Conservation (phyloP, 2,888 invertebrate species). For the Clanis bilineata region DNA sequence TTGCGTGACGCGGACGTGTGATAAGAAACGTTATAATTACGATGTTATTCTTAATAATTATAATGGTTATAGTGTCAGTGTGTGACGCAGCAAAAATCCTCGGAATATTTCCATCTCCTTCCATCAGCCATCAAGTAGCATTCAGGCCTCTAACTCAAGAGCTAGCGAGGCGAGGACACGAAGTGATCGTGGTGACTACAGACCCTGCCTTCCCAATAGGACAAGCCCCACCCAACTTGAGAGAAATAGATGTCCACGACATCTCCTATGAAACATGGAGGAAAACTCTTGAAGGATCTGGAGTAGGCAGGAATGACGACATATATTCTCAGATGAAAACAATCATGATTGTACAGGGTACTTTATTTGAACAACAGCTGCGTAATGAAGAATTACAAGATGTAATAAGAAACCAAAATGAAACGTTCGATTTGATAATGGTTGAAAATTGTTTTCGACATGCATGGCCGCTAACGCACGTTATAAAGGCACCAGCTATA, state of each 20-base stretch:
- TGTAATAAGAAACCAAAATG: slow-evolving; percentile 31
- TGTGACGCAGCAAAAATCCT: slow-evolving; percentile 36
- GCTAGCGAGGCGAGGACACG: slow-evolving; percentile 64
- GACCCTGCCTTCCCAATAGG: slow-evolving; percentile 53
- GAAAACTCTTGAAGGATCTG: slow-evolving; percentile 20
- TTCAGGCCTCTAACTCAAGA: slow-evolving; percentile 59
- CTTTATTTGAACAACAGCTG: slow-evolving; percentile 26
- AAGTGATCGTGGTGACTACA: slow-evolving; percentile 63
- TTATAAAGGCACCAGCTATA: slow-evolving; percentile 51
- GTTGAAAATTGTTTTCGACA: slow-evolving; percentile 40
- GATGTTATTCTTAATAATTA: slow-evolving; percentile 14
- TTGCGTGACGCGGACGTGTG: neutral
- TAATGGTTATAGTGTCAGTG: neutral
- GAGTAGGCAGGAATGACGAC: slow-evolving; percentile 24
- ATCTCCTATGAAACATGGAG: slow-evolving; percentile 41
- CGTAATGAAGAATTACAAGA: slow-evolving; percentile 29
- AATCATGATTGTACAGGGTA: slow-evolving; percentile 7
- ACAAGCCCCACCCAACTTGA: slow-evolving; percentile 50
- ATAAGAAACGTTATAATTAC: slow-evolving; percentile 9
- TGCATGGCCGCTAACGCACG: slow-evolving; percentile 38
- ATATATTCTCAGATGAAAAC: slow-evolving; percentile 15
- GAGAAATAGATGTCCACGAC: slow-evolving; percentile 60
- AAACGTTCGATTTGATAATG: slow-evolving; percentile 49
- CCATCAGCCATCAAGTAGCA: slow-evolving; percentile 71
- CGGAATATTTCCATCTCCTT: slow-evolving; percentile 54